These are phyloP conservation scores for Prolemur simus DNA, from an alignment of 2,113 vertebrate genomes.

Conservation along the genomic window DNA sequence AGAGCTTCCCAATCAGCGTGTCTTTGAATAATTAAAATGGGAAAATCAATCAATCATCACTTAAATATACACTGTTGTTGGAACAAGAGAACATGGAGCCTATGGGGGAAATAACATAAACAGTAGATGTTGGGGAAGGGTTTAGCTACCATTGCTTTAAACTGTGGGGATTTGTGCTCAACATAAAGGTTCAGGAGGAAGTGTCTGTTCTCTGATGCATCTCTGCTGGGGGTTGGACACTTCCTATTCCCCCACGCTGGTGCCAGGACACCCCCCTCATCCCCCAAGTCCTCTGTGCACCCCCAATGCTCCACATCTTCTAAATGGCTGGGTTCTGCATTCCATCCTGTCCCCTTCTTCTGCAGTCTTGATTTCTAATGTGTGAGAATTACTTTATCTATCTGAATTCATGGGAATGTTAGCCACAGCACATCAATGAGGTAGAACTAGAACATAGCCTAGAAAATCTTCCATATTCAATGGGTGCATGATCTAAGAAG, in stretches of 20 bases:
- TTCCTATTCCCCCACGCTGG: neutral
- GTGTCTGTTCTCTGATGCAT: neutral
- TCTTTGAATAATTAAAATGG: conserved; percentile 55
- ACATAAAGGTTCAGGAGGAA: neutral
- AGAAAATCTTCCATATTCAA: neutral
- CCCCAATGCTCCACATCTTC: neutral
- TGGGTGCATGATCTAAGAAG: neutral
- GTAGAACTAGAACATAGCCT: neutral
- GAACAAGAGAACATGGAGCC: neutral
- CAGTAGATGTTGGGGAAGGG: neutral
- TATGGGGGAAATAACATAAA: neutral
- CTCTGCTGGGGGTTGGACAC: neutral
- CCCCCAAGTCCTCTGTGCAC: accelerated
- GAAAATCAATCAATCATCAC: conserved; percentile 1
- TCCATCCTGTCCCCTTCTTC: neutral
- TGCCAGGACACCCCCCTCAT: neutral
- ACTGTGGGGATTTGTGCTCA: neutral
- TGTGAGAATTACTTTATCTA: neutral
- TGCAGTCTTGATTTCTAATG: neutral
- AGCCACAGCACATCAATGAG: neutral
- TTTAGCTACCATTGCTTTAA: neutral
- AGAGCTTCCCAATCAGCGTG: neutral
- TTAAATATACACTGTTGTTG: conserved; percentile 38
- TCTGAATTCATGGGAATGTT: neutral
- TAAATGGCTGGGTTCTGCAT: neutral